A percentile compares a stretch with the other conserved stretches of the same genome.
Conservation (phyloP, 2,113 vertebrate species). For the Rattus norvegicus region GRCr8 NC_086036.1:77679501-77680000, state of each 20-base stretch:
- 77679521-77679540: not conserved
- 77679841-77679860: not conserved
- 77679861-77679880: not conserved
- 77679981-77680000: not conserved
- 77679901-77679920: not conserved
- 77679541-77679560: not conserved
- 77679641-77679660: not conserved
- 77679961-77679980: not conserved
- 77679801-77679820: not conserved
- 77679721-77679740: not conserved
- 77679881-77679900: not conserved
- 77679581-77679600: too few species aligned
- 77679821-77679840: not conserved
- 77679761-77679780: not conserved
- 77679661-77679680: not conserved
- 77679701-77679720: not conserved
- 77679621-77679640: not conserved
- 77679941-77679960: not conserved
- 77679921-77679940: rapidly evolving
- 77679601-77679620: not conserved
- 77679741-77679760: not conserved
- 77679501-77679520: not conserved
- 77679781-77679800: not conserved
- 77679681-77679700: not conserved
- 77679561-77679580: too few species aligned